Percentiles rank a stretch among this genome's conserved stretches.
Evolutionary conservation across 1,140 invertebrate genomes (phyloP).

Genomic region (Rhagoletis pomonella): DNA sequence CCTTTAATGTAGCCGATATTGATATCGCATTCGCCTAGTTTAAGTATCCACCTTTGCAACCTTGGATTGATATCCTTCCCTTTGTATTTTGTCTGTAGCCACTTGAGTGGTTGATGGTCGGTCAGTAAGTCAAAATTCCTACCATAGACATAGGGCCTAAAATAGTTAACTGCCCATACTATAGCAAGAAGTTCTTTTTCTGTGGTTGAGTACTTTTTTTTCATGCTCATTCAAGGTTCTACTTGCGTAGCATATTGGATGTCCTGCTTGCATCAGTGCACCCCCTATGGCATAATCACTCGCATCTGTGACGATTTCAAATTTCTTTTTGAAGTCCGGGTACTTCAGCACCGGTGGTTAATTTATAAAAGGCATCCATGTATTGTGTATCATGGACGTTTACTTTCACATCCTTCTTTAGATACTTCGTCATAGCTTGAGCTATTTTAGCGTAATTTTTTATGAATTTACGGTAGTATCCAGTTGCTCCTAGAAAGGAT

Average conservation of each 20-base stretch:
- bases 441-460: slow-evolving; percentile 63
- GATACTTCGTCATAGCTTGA: slow-evolving; percentile 61
- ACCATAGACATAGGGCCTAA: slow-evolving; percentile 9
- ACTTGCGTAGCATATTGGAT: slow-evolving; percentile 65
- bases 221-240: slow-evolving; percentile 72
- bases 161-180: background rate
- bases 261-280: slow-evolving; percentile 63
- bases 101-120: slow-evolving; percentile 32
- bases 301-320: slow-evolving; percentile 48
- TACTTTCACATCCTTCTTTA: slow-evolving; percentile 59
- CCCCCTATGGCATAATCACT: slow-evolving; percentile 63
- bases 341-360: slow-evolving; percentile 69
- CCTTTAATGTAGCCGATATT: slow-evolving; percentile 35
- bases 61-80: slow-evolving; percentile 52
- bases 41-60: slow-evolving; percentile 48
- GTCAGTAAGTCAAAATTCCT: background rate
- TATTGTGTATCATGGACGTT: slow-evolving; percentile 59
- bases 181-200: no score
- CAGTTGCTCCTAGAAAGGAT: slow-evolving; percentile 54
- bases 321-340: slow-evolving; percentile 61
- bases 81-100: slow-evolving; percentile 36
- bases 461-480: slow-evolving; percentile 63
- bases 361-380: slow-evolving; percentile 61
- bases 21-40: slow-evolving; percentile 17
- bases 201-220: slow-evolving; percentile 69